Percentiles rank a stretch among this genome's conserved stretches.
These are phyloP conservation scores for Alethe diademata DNA, from an alignment of 2,113 vertebrate genomes.

Conservation along the genomic window DNA sequence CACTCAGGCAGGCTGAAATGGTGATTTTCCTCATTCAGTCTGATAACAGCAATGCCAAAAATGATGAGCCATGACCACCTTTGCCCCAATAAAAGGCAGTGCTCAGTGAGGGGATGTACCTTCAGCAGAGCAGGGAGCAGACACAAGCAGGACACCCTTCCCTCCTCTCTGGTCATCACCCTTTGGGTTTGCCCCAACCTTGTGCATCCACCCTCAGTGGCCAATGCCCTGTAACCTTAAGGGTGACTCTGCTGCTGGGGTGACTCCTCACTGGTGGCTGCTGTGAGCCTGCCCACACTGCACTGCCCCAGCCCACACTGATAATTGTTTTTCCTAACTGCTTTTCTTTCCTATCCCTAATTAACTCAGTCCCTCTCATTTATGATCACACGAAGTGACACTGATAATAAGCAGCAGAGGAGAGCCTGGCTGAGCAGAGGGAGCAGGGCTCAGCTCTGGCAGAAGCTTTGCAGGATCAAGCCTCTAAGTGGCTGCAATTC, in stretches of 20 bases:
- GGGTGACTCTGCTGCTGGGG: background rate
- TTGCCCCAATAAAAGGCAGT: background rate
- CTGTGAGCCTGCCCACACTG: background rate
- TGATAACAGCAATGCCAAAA: background rate
- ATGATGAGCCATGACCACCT: fast-evolving
- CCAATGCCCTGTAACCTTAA: background rate
- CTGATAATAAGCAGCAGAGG: background rate
- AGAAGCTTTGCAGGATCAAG: background rate
- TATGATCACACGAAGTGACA: background rate
- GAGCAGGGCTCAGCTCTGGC: background rate
- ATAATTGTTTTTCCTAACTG: background rate
- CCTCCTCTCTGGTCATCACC: background rate
- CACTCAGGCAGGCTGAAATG: background rate
- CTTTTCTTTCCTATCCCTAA: background rate
- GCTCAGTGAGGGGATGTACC: background rate
- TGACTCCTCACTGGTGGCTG: background rate
- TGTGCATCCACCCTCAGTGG: fast-evolving
- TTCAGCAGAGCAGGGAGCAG: background rate
- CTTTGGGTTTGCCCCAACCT: background rate
- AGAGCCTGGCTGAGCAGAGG: background rate
- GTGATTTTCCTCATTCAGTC: background rate
- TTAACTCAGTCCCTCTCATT: background rate
- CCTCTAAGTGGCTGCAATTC: background rate
- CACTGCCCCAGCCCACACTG: background rate
- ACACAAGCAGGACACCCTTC: background rate